Conservation (phyloP, 2,113 vertebrate genomes). For the Cygnus buccinator region DNA sequence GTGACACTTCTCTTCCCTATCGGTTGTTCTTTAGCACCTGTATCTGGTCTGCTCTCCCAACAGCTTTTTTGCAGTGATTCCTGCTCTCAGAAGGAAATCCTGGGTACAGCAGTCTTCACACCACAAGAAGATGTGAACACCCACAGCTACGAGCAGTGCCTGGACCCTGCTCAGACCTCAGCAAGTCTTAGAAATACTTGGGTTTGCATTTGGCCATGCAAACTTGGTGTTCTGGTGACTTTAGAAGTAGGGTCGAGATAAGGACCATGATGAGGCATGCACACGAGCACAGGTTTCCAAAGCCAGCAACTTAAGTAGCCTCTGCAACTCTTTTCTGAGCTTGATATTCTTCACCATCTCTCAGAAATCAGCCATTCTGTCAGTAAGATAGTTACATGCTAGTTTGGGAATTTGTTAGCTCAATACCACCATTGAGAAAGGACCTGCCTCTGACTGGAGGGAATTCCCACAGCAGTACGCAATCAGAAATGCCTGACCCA, state of each 20-base stretch:
- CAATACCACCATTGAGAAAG: background rate
- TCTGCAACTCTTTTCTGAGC: background rate
- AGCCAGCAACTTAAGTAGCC: background rate
- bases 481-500: background rate
- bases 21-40: fast-evolving
- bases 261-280: background rate
- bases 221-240: background rate
- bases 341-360: background rate
- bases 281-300: background rate
- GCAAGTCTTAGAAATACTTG: background rate
- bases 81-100: background rate
- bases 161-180: background rate
- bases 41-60: background rate
- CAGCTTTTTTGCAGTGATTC: fast-evolving
- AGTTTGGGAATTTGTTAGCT: background rate
- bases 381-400: fast-evolving
- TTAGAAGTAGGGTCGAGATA: fast-evolving
- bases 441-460: background rate
- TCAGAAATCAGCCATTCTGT: background rate
- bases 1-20: background rate
- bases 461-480: background rate
- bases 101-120: background rate
- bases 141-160: background rate
- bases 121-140: background rate
- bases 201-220: background rate